Conservation (phyloP, 2,888 invertebrate species). For the Aphodius granarius region DNA sequence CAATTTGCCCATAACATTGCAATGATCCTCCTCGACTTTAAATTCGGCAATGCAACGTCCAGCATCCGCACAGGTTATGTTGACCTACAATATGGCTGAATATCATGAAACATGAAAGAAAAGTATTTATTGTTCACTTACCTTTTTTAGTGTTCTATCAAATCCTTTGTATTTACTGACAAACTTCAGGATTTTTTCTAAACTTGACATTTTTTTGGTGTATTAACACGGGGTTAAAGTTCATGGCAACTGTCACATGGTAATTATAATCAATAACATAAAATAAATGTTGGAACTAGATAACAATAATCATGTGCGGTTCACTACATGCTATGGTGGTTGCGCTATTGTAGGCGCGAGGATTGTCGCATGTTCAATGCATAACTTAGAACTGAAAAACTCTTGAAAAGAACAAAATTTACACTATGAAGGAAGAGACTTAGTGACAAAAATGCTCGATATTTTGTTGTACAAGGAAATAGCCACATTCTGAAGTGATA, state of each 20-base stretch:
- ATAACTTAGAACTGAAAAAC: no score
- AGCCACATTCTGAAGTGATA: no score
- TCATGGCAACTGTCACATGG: neutral
- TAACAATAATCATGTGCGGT: neutral
- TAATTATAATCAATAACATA: no score
- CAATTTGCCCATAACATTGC: constrained; percentile 70
- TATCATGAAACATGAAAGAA: neutral
- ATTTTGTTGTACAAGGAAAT: no score
- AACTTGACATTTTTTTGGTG: constrained; percentile 13
- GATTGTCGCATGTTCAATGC: neutral
- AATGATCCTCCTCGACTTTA: constrained; percentile 69
- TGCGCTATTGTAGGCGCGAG: neutral
- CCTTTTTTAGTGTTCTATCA: neutral
- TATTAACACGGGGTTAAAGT: neutral
- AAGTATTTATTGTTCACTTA: neutral
- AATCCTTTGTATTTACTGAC: neutral
- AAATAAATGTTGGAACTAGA: no score
- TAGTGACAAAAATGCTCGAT: no score
- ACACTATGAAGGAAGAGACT: no score
- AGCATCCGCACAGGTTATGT: constrained; percentile 57
- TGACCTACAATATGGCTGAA: constrained; percentile 22
- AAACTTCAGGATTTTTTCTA: constrained; percentile 7
- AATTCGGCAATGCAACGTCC: constrained; percentile 75
- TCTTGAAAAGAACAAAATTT: no score
- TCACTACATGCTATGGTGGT: neutral